These are phyloP conservation scores for Heliconius himera DNA, from an alignment of 1,140 invertebrate species.

Conservation along the genomic window DNA sequence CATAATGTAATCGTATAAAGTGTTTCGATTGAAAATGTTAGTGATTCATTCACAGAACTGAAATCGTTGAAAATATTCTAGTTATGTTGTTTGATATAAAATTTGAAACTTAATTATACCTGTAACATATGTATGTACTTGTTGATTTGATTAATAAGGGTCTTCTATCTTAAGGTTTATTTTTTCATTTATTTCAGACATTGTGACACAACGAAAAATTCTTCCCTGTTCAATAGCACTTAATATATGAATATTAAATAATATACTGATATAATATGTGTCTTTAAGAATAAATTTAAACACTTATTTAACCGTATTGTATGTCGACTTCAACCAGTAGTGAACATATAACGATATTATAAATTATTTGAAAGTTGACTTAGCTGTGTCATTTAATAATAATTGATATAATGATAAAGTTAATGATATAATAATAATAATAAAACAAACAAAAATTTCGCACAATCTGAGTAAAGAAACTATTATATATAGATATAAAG, in stretches of 20 bases:
- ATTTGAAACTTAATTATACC: constrained; percentile 66
- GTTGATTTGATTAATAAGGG: constrained; percentile 76
- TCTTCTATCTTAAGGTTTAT: constrained; percentile 60
- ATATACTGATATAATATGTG: constrained; percentile 69
- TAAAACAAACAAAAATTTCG: constrained; percentile 73
- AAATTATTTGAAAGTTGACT: constrained; percentile 59
- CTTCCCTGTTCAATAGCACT: constrained; percentile 49
- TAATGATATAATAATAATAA: constrained; percentile 55
- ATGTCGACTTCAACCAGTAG: constrained; percentile 58
- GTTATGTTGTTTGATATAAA: constrained; percentile 74
- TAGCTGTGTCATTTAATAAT: constrained; percentile 64
- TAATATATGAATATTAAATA: constrained; percentile 48
- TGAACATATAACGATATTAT: constrained; percentile 49
- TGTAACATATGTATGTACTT: constrained; percentile 77
- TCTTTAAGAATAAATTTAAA: constrained; percentile 70
- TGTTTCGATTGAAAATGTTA: constrained; percentile 73
- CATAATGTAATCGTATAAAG: constrained; percentile 54
- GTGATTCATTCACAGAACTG: constrained; percentile 80
- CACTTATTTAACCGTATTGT: constrained; percentile 56
- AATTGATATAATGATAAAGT: constrained; percentile 60
- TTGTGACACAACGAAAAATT: constrained; percentile 65
- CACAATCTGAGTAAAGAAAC: constrained; percentile 76
- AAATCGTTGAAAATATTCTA: constrained; percentile 78
- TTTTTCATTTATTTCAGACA: constrained; percentile 44
- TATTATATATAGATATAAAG: constrained; percentile 65